Base-by-base conservation (phyloP, 2,888 invertebrate genomes). In the Eupithecia vulgata region DNA sequence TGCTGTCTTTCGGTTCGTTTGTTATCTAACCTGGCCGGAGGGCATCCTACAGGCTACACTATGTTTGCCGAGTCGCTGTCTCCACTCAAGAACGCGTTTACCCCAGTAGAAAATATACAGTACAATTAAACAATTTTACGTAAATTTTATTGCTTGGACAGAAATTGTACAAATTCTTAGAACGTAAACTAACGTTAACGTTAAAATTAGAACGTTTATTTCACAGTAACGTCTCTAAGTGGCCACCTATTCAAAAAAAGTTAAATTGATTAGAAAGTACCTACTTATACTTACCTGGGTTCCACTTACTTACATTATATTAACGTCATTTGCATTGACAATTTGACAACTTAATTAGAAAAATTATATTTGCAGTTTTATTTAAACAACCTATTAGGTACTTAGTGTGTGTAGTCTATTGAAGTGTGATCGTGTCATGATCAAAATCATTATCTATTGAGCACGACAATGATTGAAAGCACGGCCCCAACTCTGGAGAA, bases 381-480 rank as follows among this genome's bases (percentile, higher is more conserved):
- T 21, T 52, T 10, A 10, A 52, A 59, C 25, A 15, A 59, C 6
- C 30, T n/a, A 62, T n/a, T 35, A 35, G n/a, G 10, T 7, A 37
- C 12, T 62, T 35, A 34, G 25, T 42, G 21, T 37, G 34, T 37
- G 17, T 37, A 62, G 64, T 65, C n/a, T 65, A 40, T 42, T 65
- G 40, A 48, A 45, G 30, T 48, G 67, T 17, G 17, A 30, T 66
- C 34, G 65, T 25, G 25, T 59, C 72, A 71, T 70, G 64, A 42
- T 72, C 52, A 17, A 40, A 57, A 35, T 73, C 48, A 67, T 73
- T 74, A 76, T 78, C 72, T 73, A 12, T 45, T 8, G 21, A 62
- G 61, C 77, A 69, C 34, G 69, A 48, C 57, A 45, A 72, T 62
- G 57, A 70, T 71, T 70, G 71, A 70, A 70, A 57, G 64, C 62